Evolutionary conservation across 2,888 invertebrate species (phyloP).

Genomic region (Mystacides longicornis): DNA sequence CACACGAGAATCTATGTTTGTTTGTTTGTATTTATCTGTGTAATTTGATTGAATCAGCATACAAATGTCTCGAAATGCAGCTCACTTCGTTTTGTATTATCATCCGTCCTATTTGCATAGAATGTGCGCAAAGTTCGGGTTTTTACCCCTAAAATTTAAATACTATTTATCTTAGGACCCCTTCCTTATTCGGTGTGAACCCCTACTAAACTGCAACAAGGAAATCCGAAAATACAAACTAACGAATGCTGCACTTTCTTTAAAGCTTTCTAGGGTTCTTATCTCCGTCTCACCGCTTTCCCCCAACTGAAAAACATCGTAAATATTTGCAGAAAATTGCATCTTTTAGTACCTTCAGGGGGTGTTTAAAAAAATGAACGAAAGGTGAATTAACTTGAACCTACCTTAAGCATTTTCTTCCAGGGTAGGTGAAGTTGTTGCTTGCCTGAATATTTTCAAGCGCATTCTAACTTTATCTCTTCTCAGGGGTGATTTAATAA

Average conservation of each 20-base stretch:
- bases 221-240: constrained; percentile 9
- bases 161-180: background rate
- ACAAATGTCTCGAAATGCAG: too few species aligned
- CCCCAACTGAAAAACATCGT: constrained; percentile 15
- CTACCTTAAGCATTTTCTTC: background rate
- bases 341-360: constrained; percentile 13
- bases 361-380: constrained; percentile 7
- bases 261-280: constrained; percentile 4
- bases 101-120: too few species aligned
- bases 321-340: constrained; percentile 21
- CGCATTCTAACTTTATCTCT: background rate
- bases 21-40: too few species aligned
- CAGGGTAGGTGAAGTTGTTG: background rate
- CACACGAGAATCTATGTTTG: too few species aligned
- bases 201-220: constrained; percentile 8
- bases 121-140: too few species aligned
- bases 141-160: too few species aligned
- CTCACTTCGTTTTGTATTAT: too few species aligned
- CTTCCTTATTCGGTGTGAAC: constrained; percentile 8
- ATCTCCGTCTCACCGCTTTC: constrained; percentile 5
- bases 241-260: constrained; percentile 7
- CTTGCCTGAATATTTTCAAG: background rate
- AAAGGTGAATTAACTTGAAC: constrained; percentile 2
- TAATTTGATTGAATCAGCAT: too few species aligned
- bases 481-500: background rate